Conservation (phyloP, 1,140 invertebrate species). For the Xylocopa sonorina region DNA sequence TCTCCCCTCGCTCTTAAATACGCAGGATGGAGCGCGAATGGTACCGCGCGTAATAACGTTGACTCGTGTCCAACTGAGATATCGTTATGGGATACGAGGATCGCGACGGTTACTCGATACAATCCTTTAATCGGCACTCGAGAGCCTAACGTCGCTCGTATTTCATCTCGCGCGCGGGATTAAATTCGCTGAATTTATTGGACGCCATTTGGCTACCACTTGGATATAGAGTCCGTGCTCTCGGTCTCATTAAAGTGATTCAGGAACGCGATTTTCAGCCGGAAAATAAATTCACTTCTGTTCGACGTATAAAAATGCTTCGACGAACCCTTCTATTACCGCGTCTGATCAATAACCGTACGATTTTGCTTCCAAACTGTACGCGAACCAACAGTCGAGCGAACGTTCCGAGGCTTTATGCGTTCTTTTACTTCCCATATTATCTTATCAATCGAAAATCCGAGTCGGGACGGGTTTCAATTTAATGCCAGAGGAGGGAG, state of each 20-base stretch:
- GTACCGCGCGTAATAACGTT: too few relatives aligned
- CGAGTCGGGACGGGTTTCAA: background rate
- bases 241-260: background rate
- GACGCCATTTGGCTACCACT: background rate
- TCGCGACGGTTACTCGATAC: constrained; percentile 24
- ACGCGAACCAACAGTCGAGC: background rate
- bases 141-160: background rate
- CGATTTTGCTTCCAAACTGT: constrained; percentile 14
- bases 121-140: constrained; percentile 9
- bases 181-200: constrained; percentile 10
- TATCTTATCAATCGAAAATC: background rate
- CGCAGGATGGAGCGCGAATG: too few relatives aligned
- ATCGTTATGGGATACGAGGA: constrained; percentile 24
- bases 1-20: background rate
- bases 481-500: constrained; percentile 13
- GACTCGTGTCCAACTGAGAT: constrained; percentile 1
- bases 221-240: background rate
- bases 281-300: background rate
- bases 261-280: background rate
- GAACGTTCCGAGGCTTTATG: background rate
- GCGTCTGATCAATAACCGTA: background rate
- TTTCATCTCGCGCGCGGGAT: background rate
- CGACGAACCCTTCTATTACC: background rate
- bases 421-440: background rate
- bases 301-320: background rate